Conservation (phyloP, 2,888 invertebrate genomes). For the Andrena bicolor region DNA sequence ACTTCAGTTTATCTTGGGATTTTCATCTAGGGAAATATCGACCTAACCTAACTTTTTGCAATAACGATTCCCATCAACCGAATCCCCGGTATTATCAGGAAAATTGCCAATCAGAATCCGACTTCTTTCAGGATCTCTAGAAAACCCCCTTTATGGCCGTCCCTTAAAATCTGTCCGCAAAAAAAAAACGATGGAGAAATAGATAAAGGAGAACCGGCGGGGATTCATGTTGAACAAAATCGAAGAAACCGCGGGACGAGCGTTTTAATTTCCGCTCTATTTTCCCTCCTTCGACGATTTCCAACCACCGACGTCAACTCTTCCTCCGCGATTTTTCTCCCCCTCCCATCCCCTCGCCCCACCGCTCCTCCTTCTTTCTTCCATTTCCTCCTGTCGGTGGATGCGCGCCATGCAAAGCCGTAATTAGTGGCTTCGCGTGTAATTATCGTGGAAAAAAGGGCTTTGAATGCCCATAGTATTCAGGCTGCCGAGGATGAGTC, state of each 20-base stretch:
- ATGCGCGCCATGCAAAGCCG: conserved; percentile 66
- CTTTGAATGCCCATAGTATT: conserved; percentile 60
- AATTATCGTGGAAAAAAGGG: conserved; percentile 77
- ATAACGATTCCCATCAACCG: not conserved
- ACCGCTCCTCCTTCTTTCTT: conserved; percentile 40
- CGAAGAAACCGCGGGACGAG: conserved; percentile 29
- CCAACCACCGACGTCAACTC: conserved; percentile 32
- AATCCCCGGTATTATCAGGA: not conserved
- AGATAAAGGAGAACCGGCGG: not conserved
- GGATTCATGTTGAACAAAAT: conserved; percentile 37
- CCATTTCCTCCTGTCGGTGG: conserved; percentile 54
- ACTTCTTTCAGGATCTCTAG: not conserved
- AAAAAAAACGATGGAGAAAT: not conserved
- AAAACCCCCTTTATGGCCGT: not conserved
- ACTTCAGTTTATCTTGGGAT: not conserved
- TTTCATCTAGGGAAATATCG: not conserved
- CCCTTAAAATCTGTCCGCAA: not conserved
- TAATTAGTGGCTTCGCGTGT: conserved; percentile 80
- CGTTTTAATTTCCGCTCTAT: conserved; percentile 63
- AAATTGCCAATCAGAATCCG: not conserved
- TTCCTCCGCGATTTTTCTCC: conserved; percentile 32
- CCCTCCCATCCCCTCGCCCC: conserved; percentile 18
- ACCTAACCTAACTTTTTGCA: not conserved
- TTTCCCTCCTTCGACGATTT: conserved; percentile 51
- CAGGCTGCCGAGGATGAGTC: conserved; percentile 57